Evolutionary conservation across 2,113 vertebrate species (phyloP).

Genomic region (Scophthalmus maximus): DNA sequence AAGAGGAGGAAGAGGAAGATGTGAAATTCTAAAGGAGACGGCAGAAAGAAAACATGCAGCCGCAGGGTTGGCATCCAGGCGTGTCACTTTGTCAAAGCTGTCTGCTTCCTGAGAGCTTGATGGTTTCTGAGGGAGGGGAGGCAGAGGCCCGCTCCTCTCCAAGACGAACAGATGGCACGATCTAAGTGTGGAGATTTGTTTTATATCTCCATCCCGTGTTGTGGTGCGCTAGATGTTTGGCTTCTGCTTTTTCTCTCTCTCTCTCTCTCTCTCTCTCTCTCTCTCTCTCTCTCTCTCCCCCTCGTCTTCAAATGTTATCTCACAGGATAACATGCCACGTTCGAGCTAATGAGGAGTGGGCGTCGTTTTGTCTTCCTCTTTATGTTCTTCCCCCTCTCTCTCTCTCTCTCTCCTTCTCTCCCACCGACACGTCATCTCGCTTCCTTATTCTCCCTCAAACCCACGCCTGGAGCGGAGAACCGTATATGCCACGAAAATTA

Average conservation of each 20-base stretch:
- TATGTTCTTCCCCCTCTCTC: no score
- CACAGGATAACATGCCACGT: conserved; percentile 51
- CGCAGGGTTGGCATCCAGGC: conserved; percentile 61
- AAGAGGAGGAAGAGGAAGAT: conserved; percentile 1
- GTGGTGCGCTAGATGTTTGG: conserved; percentile 44
- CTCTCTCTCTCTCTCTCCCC: background rate
- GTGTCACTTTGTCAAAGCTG: conserved; percentile 73
- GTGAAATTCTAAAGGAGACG: conserved; percentile 3
- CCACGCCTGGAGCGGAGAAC: conserved; percentile 66
- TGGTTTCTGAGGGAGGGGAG: conserved; percentile 58
- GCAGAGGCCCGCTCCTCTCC: conserved; percentile 57
- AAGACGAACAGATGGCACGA: conserved; percentile 74
- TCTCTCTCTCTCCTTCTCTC: conserved; percentile 60
- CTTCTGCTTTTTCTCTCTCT: conserved; percentile 29
- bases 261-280: background rate
- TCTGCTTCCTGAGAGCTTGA: conserved; percentile 65
- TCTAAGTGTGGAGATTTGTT: conserved; percentile 71
- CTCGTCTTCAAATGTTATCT: conserved; percentile 56
- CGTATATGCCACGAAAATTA: conserved; percentile 66
- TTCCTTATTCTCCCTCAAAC: conserved; percentile 61
- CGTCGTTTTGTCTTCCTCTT: conserved; percentile 66
- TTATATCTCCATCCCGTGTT: conserved; percentile 67
- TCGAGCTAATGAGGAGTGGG: conserved; percentile 77
- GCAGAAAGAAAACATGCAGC: conserved; percentile 26
- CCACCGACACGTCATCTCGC: conserved; percentile 64